Evolutionary conservation across 2,888 invertebrate species (phyloP).

Genomic region (Elysia crispata): DNA sequence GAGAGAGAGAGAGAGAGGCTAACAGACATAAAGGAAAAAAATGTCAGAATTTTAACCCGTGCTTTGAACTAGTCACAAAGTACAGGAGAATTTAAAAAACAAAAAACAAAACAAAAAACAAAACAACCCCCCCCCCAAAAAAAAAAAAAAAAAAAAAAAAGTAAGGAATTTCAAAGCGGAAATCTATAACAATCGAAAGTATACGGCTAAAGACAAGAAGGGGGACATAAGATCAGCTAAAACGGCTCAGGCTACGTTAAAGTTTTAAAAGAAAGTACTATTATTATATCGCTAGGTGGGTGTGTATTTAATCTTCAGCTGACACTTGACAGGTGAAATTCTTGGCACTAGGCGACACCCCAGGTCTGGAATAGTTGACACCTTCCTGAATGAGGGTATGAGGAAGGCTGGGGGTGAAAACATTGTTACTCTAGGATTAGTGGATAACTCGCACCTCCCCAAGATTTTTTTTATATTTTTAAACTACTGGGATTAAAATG

Average conservation of each 20-base stretch:
- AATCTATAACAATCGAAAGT: background rate
- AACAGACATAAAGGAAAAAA: too few relatives aligned
- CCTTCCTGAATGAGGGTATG: background rate
- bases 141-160: background rate
- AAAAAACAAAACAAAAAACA: too few relatives aligned
- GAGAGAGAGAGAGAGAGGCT: too few relatives aligned
- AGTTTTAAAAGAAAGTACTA: background rate
- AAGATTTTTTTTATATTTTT: background rate
- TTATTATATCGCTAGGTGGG: background rate
- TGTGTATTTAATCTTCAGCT: slow-evolving; percentile 10
- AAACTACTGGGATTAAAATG: background rate
- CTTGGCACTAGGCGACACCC: background rate
- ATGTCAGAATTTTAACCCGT: too few relatives aligned
- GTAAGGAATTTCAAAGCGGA: background rate
- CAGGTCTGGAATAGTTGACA: slow-evolving; percentile 12
- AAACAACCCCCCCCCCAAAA: too few relatives aligned
- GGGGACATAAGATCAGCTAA: background rate
- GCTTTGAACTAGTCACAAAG: too few relatives aligned
- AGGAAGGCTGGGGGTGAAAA: background rate
- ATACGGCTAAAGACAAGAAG: background rate
- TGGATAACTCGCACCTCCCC: background rate
- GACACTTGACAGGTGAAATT: slow-evolving; percentile 17
- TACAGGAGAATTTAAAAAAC: too few relatives aligned
- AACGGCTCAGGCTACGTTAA: background rate
- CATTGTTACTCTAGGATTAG: slow-evolving; percentile 12